Evolutionary conservation across 2,888 invertebrate species (phyloP), one percentile per base, ranked within the genome.

Genomic region (Pollenia griseotomentosa): DNA sequence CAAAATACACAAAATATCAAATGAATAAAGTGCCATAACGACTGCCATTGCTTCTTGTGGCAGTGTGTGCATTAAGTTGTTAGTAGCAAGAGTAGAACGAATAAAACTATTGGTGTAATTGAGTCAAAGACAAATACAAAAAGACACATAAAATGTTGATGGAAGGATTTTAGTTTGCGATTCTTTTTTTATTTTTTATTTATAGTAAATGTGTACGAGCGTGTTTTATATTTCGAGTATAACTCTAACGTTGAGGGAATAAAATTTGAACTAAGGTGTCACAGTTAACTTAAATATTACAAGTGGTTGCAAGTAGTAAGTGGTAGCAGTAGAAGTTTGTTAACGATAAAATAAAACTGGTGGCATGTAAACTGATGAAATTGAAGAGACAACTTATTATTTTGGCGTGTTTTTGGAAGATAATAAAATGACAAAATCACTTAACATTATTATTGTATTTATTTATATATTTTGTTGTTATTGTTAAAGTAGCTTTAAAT

Each of bases 341-440:
- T 6, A 33, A 19, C 12, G 11, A 63, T 14, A 46, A 16, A 42
- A n/a, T 42, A 68, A 68, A 44, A 16, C 59, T 23, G 59, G 14
- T 75, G 59, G 14, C 46, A 51, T 48, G 11, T 51, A 11, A 83
- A 51, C 14, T 65, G 16, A 63, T 75, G 79, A 68, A 73, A 68
- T 48, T 51, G 12, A 61, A 71, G 53, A 40, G 55, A 75, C 42
- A 23, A 42, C 42, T 68, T 53, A 33, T 42, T 53, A 33, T 55
- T 44, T 70, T 23, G 4, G 46, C 51, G 70, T 61, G n/a, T 44
- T 51, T 55, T 48, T 63, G 46, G 4, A 55, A 14, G 23, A 59
- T 65, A 79, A 82, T 73, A 82, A 83, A 84, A 79, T 59, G 86
- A 51, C 44, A 79, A 66, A 78, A 73, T 82, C 78, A 85, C 73